Evolutionary conservation across 2,888 invertebrate species (phyloP), one percentile per base, ranked within the genome.

Genomic region (Automeris io): DNA sequence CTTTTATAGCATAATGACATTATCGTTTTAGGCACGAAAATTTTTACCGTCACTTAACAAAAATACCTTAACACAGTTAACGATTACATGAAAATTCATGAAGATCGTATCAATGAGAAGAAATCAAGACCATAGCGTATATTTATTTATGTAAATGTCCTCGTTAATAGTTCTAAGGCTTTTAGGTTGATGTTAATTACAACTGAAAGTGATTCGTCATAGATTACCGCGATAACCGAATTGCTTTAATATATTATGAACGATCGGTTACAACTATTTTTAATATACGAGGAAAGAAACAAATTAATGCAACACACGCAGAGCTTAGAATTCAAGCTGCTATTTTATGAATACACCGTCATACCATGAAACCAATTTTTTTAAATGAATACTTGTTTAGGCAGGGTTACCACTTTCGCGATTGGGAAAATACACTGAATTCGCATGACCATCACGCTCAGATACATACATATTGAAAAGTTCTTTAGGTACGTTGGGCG

Each of bases 71-170:
- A 26, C 9, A 24, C 5, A 24, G 12, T 12, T 26, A 26, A 26
- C 12, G 13, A 26, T 13, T 26, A 12, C 13, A 26, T 8, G 16
- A n/a, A 16, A 29, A 29, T 13, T 29, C 29, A 34, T 34, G 23
- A 22, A 34, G 34, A 34, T 34, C 7, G 8, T 34, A 34, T 34
- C 34, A 6, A 2, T n/a, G 16, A 7, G 23, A 8, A 34, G 23
- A 34, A 21, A 34, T n/a, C 23, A 23, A 9, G 34, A 22, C 21
- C 16, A 13, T 22, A 22, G 23, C n/a, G 19, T 21, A 7, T 34
- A 18, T 34, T 34, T 22, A 34, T 34, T 34, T 34, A 34, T 34
- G 34, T 23, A 34, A 34, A 34, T 34, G 21, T 22, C 34, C 21
- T 16, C 29, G 8, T 16, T 29, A 16, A 29, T 16, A 29, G 16